These are phyloP conservation scores for Marasmarcha lunaedactyla DNA, from an alignment of 2,888 invertebrate genomes.

Conservation along the genomic window DNA sequence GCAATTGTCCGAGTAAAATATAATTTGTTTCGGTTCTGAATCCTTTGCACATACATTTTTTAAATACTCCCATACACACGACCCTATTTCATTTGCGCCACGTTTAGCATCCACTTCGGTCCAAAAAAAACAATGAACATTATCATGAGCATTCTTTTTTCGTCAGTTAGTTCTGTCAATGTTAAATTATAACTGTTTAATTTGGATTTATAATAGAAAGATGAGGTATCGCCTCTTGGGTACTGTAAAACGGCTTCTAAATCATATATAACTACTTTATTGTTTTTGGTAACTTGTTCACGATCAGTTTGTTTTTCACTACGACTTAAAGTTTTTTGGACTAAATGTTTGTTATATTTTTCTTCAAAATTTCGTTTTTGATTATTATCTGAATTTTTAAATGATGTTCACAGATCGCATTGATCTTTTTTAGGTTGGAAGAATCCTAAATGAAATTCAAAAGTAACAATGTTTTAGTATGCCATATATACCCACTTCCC, in stretches of 20 bases:
- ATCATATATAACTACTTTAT: constrained; percentile 6
- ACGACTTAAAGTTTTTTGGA: constrained; percentile 5
- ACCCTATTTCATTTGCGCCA: constrained; percentile 9
- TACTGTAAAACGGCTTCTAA: constrained; percentile 11
- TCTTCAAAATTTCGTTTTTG: constrained; percentile 3
- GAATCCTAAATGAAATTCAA: constrained; percentile 11
- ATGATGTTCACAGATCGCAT: constrained; percentile 9
- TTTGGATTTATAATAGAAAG: constrained; percentile 8
- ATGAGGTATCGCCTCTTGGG: constrained; percentile 9
- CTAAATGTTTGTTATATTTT: constrained; percentile 1
- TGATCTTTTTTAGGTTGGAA: constrained; percentile 13
- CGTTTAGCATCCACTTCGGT: constrained; percentile 9
- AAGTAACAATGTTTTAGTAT: constrained; percentile 11
- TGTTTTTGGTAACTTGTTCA: constrained; percentile 1
- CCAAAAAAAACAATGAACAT: constrained; percentile 8
- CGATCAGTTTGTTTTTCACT: constrained; percentile 4
- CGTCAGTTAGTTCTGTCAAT: constrained; percentile 6
- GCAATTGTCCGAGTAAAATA: constrained; percentile 22
- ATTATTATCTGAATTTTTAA: constrained; percentile 5
- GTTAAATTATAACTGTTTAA: constrained; percentile 11
- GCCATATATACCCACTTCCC: constrained; percentile 8
- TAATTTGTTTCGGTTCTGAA: constrained; percentile 6
- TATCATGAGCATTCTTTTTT: constrained; percentile 5
- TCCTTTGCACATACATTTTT: constrained; percentile 2
- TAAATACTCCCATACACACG: constrained; percentile 8